These are phyloP conservation scores for Sciaenops ocellatus DNA, from an alignment of 2,797 vertebrate genomes.

Conservation along the genomic window DNA sequence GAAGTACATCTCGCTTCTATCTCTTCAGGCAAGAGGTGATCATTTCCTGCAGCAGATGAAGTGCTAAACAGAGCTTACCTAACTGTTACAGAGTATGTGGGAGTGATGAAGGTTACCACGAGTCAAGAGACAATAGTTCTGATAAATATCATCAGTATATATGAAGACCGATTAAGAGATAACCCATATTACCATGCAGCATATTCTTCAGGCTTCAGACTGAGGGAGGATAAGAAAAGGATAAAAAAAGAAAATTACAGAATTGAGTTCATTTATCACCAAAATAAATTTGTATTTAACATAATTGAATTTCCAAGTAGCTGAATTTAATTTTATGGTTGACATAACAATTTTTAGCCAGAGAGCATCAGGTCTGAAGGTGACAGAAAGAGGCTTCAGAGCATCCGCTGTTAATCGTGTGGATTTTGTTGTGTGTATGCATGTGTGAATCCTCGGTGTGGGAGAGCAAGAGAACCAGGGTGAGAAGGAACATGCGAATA, in stretches of 20 bases:
- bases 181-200: slow-evolving; percentile 35
- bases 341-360: slow-evolving; percentile 58
- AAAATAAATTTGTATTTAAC: slow-evolving; percentile 32
- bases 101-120: slow-evolving; percentile 61
- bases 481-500: background rate
- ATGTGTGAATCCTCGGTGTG: background rate
- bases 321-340: slow-evolving; percentile 75
- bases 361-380: slow-evolving; percentile 38
- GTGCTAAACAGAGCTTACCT: slow-evolving; percentile 57
- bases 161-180: slow-evolving; percentile 63
- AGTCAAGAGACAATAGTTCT: slow-evolving; percentile 65
- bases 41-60: slow-evolving; percentile 59
- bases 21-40: slow-evolving; percentile 45
- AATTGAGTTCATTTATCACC: slow-evolving; percentile 44
- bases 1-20: slow-evolving; percentile 32
- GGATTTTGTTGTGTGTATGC: background rate
- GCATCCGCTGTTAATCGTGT: slow-evolving; percentile 18
- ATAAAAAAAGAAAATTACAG: slow-evolving; percentile 28
- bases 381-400: slow-evolving; percentile 31
- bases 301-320: slow-evolving; percentile 55
- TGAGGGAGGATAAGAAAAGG: slow-evolving; percentile 3
- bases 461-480: background rate
- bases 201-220: slow-evolving; percentile 41
- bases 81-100: slow-evolving; percentile 46
- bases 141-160: slow-evolving; percentile 54